Conservation (phyloP, 2,888 invertebrate species). For the Myathropa florea region DNA sequence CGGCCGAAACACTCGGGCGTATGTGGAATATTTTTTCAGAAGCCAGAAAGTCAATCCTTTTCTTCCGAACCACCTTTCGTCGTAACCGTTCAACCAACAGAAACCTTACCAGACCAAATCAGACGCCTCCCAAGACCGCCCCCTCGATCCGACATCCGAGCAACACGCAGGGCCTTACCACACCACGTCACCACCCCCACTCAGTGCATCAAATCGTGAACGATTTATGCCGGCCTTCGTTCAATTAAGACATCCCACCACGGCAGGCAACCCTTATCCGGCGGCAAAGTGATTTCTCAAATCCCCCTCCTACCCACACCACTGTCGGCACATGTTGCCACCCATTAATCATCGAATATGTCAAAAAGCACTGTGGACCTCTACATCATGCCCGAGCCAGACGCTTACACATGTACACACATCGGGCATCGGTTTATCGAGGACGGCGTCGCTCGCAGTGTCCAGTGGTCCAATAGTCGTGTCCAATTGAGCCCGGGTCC, state of each 20-base stretch:
- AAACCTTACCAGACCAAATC: too few relatives aligned
- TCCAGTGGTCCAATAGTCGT: constrained; percentile 1
- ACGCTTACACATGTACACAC: neutral
- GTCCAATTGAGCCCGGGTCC: constrained; percentile 11
- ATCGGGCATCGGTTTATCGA: neutral
- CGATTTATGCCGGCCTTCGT: neutral
- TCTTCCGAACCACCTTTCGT: too few relatives aligned
- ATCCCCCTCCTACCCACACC: neutral
- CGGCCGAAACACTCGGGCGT: too few relatives aligned
- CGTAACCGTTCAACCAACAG: too few relatives aligned
- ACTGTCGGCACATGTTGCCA: constrained; percentile 5
- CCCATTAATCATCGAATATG: constrained; percentile 61
- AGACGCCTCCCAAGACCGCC: too few relatives aligned
- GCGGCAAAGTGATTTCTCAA: constrained; percentile 25
- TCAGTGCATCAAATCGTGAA: neutral
- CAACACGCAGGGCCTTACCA: too few relatives aligned
- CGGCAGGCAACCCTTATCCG: neutral
- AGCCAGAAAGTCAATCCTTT: too few relatives aligned
- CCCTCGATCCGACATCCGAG: too few relatives aligned
- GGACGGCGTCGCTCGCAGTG: neutral
- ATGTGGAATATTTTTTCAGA: too few relatives aligned
- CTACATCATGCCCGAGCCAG: constrained; percentile 16
- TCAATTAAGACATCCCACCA: constrained; percentile 24
- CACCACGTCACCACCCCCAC: neutral
- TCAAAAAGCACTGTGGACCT: constrained; percentile 42